Percentiles rank a stretch among this genome's conserved stretches.
Evolutionary conservation across 2,797 vertebrate species (phyloP).

Genomic region (Myotis findleyi): DNA sequence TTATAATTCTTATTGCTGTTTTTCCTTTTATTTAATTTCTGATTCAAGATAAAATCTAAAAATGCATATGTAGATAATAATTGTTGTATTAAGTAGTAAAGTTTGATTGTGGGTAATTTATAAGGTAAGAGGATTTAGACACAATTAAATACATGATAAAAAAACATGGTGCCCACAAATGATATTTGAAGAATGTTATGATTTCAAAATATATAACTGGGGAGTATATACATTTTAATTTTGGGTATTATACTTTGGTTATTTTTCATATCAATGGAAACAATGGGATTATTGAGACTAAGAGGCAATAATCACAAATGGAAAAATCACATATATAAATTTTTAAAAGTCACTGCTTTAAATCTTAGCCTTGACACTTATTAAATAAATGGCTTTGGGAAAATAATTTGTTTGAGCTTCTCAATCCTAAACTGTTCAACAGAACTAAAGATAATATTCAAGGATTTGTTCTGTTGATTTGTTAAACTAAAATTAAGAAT

Average conservation of each 20-base stretch:
- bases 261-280: not conserved
- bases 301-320: not conserved
- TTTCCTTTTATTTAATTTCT: slow-evolving; percentile 6
- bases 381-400: not conserved
- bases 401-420: not conserved
- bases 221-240: not conserved
- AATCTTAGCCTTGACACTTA: not conserved
- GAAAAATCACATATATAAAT: not conserved
- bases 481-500: slow-evolving; percentile 24
- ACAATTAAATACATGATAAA: not conserved
- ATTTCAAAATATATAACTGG: not conserved
- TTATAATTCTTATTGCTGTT: not conserved
- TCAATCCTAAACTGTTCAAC: not conserved
- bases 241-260: not conserved
- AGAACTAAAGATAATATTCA: slow-evolving; percentile 4
- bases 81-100: not conserved
- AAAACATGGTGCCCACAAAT: not conserved
- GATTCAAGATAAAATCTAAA: not conserved
- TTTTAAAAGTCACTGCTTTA: not conserved
- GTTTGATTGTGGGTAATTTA: not conserved
- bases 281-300: not conserved
- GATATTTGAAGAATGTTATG: not conserved
- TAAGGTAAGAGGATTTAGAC: not conserved
- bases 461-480: not conserved
- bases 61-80: not conserved